Evolutionary conservation across 2,113 vertebrate species (phyloP), one percentile per base, ranked within the genome.

Genomic region (Cynocephalus volans): DNA sequence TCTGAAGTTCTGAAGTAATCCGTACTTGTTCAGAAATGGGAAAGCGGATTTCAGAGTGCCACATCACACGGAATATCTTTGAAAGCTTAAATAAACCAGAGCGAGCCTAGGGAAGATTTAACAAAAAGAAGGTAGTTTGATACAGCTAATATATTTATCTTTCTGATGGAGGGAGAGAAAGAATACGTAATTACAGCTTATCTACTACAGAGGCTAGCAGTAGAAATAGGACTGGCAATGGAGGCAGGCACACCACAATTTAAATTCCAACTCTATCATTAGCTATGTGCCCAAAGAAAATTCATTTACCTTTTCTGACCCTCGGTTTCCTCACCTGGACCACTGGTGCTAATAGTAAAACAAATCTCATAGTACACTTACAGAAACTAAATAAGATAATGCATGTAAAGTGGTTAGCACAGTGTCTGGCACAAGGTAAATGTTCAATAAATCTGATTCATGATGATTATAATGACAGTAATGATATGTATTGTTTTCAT

Each of bases 1-100:
- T 90, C 33, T 75, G 48, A 89, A 92, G 23, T 21, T 77, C 88
- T 77, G 67, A 82, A 86, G 62, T 64, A 70, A 92, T 93, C 48
- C 67, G 13, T 6, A 60, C 48, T 28, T 77, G 45, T 83, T 93
- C 50, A 73, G 62, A 92, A 87, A 18, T 87, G 69, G 76, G 85
- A 72, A 94, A 83, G 92, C 33, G 45, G 24, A 80, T 86, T 81
- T 94, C 72, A 92, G 50, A 62, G 24, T 18, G 21, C 3, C 18
- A 17, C 1, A 60, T 45, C n/a, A 90, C 15, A 86, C 4, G 45
- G 60, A 85, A 76, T 8, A 69, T 2, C 36, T 76, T 83, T 36
- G 2, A 83, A 48, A 83, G 11, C 19, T 72, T 73, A 79, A 67
- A n/a, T 86, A 64, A 92, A 92, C 23, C 14, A 90, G 10, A 56